These are phyloP conservation scores for Microcebus tavaratra DNA, from an alignment of 2,113 vertebrate species.

Conservation along the genomic window DNA sequence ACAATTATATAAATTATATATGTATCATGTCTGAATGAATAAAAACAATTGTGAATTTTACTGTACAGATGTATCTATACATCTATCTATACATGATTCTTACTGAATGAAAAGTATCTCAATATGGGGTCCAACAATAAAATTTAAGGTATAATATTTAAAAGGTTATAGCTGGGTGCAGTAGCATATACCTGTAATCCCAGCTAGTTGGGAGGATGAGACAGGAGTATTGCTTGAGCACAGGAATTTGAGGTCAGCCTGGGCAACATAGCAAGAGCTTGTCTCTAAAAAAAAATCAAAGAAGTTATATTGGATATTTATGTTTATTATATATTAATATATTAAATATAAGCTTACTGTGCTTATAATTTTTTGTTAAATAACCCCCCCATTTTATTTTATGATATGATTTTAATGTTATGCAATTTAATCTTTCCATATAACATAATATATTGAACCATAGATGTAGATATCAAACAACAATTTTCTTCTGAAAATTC, in stretches of 20 bases:
- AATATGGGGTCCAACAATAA: slow-evolving; percentile 33
- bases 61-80: not conserved
- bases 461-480: not conserved
- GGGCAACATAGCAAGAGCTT: too few relatives aligned
- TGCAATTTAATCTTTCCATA: slow-evolving; percentile 28
- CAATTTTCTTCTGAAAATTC: slow-evolving; percentile 50
- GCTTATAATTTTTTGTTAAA: slow-evolving; percentile 44
- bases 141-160: slow-evolving; percentile 15
- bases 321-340: slow-evolving; percentile 30
- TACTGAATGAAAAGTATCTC: slow-evolving; percentile 38
- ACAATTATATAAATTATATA: not conserved
- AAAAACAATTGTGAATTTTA: slow-evolving; percentile 29
- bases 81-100: not conserved
- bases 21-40: not conserved
- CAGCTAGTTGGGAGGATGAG: too few relatives aligned
- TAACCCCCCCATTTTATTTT: slow-evolving; percentile 46
- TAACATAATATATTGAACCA: not conserved
- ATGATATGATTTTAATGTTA: not conserved
- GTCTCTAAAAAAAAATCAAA: too few relatives aligned
- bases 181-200: too few relatives aligned
- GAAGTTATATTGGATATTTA: not conserved
- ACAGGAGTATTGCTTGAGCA: too few relatives aligned
- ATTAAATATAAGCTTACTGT: slow-evolving; percentile 45
- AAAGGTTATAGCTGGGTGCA: slow-evolving; percentile 1
- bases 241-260: too few relatives aligned